Percentiles rank a stretch among this genome's conserved stretches.
These are phyloP conservation scores for Periophthalmus magnuspinnatus DNA, from an alignment of 2,797 vertebrate genomes.

Conservation along the genomic window DNA sequence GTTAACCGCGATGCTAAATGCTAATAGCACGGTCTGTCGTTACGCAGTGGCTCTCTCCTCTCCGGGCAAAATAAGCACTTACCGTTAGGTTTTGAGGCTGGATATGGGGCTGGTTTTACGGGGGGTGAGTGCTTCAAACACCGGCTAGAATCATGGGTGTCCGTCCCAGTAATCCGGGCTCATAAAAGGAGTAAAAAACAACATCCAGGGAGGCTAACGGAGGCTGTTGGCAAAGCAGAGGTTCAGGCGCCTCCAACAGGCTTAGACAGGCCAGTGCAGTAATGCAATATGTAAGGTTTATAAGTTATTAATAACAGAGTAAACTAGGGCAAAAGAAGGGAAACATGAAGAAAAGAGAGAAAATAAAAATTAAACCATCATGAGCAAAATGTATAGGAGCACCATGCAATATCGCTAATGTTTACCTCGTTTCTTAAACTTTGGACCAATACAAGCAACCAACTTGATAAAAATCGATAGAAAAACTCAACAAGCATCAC, in stretches of 20 bases:
- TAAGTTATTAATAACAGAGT: slow-evolving; percentile 5
- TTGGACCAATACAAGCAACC: no score
- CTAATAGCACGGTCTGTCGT: slow-evolving; percentile 53
- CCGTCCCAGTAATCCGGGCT: slow-evolving; percentile 32
- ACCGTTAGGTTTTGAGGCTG: slow-evolving; percentile 31
- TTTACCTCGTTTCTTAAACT: no score
- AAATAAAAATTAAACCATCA: neutral
- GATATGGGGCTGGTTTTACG: neutral
- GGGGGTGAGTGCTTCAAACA: slow-evolving; percentile 22
- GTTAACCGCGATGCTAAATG: slow-evolving; percentile 55
- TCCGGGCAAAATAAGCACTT: slow-evolving; percentile 36
- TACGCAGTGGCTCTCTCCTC: slow-evolving; percentile 50
- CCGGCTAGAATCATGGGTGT: slow-evolving; percentile 26
- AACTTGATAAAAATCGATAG: no score
- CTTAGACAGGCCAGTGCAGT: neutral
- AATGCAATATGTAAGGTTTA: slow-evolving; percentile 6
- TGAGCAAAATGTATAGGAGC: no score
- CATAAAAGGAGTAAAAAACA: slow-evolving; percentile 46
- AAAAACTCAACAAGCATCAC: no score
- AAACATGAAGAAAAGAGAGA: neutral
- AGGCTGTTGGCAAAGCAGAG: neutral
- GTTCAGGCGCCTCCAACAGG: slow-evolving; percentile 47
- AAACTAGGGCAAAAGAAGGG: neutral
- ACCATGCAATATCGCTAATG: no score
- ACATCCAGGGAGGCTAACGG: slow-evolving; percentile 55